These are phyloP conservation scores for Mantis religiosa DNA, from an alignment of 2,888 invertebrate genomes.

Conservation along the genomic window DNA sequence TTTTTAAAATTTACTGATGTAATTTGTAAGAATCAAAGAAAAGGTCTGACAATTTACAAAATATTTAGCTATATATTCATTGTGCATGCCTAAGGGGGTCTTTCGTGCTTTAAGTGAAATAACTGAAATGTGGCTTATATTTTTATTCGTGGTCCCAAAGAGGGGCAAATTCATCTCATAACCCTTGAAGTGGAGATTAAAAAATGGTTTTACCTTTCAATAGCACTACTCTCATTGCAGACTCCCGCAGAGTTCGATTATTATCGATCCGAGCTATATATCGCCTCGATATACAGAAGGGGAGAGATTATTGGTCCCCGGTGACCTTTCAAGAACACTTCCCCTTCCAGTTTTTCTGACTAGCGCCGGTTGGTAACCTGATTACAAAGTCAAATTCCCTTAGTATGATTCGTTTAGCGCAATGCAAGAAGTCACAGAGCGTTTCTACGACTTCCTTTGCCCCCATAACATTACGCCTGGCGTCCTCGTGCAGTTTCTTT, in stretches of 20 bases:
- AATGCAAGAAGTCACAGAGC: neutral
- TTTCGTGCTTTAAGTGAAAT: too few species aligned
- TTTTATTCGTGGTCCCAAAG: neutral
- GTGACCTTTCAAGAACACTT: neutral
- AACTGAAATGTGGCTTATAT: neutral
- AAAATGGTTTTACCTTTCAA: neutral
- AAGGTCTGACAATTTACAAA: too few species aligned
- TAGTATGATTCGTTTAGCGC: conserved; percentile 6
- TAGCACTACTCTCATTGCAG: neutral
- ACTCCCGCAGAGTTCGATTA: neutral
- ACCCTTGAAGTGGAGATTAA: neutral
- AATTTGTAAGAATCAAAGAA: too few species aligned
- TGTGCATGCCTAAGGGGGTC: too few species aligned
- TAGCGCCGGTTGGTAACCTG: neutral
- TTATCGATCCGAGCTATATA: neutral
- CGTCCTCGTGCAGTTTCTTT: neutral
- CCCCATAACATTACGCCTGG: neutral
- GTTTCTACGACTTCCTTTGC: neutral
- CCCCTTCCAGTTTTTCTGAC: neutral
- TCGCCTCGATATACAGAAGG: neutral
- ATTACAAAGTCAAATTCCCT: conserved; percentile 10
- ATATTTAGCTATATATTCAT: too few species aligned
- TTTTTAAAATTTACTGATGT: too few species aligned
- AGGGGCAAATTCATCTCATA: neutral
- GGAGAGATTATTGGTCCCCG: neutral